Evolutionary conservation across 2,888 invertebrate species (phyloP).

Genomic region (Mamestra brassicae): DNA sequence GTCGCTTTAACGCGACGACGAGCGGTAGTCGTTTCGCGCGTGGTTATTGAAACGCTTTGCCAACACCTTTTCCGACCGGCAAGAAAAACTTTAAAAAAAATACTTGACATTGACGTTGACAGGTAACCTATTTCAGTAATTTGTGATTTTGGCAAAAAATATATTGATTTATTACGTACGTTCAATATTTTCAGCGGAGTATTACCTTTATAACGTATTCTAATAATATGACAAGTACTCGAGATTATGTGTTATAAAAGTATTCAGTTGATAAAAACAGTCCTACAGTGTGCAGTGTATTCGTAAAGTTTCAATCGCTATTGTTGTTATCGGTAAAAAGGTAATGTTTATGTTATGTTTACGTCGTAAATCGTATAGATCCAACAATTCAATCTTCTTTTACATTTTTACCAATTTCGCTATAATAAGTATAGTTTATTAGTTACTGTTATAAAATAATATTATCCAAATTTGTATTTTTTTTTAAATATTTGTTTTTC

Average conservation of each 20-base stretch:
- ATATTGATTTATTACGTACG: slow-evolving; percentile 75
- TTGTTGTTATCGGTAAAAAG: slow-evolving; percentile 63
- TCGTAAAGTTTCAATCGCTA: slow-evolving; percentile 50
- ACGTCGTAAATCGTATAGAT: background rate
- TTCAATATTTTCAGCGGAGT: slow-evolving; percentile 58
- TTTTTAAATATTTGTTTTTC: slow-evolving; percentile 6
- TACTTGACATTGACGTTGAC: slow-evolving; percentile 80
- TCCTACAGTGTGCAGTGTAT: slow-evolving; percentile 64
- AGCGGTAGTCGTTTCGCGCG: slow-evolving; percentile 73
- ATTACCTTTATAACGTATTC: slow-evolving; percentile 51
- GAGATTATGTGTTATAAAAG: slow-evolving; percentile 73
- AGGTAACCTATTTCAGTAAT: slow-evolving; percentile 77
- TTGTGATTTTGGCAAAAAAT: slow-evolving; percentile 63
- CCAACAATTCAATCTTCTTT: background rate
- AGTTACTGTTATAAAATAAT: background rate
- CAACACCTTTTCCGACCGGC: slow-evolving; percentile 54
- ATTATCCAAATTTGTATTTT: background rate
- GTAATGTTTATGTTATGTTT: slow-evolving; percentile 63
- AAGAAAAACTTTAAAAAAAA: slow-evolving; percentile 71
- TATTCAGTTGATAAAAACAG: slow-evolving; percentile 64
- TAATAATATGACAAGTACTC: slow-evolving; percentile 65
- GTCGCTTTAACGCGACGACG: slow-evolving; percentile 73
- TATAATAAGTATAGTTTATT: background rate
- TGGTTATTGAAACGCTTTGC: slow-evolving; percentile 57
- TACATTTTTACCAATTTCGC: background rate